phyloP scores from a whole-genome alignment of 2,797 vertebrate genomes.

The Threskiornis aethiopicus region DNA sequence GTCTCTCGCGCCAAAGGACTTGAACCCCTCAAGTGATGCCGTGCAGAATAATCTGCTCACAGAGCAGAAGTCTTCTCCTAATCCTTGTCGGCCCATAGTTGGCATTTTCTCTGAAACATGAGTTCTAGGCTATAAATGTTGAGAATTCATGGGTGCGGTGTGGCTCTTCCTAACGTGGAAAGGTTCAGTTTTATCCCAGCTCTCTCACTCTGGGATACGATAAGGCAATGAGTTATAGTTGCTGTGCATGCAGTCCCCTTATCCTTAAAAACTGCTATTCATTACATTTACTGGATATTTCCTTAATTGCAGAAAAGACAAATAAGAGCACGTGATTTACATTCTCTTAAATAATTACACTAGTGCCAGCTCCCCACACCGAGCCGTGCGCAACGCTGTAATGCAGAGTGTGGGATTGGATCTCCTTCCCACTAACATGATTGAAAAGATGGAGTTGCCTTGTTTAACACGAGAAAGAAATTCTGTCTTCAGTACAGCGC shows the following conservation, averaged over 20 bases:
- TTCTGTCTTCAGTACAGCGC: not conserved
- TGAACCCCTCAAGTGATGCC: not conserved
- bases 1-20: accelerated
- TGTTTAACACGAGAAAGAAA: not conserved
- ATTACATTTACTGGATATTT: not conserved
- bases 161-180: not conserved
- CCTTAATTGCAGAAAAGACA: not conserved
- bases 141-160: not conserved
- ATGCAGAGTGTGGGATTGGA: not conserved
- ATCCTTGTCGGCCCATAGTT: not conserved
- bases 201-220: not conserved
- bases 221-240: not conserved
- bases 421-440: not conserved
- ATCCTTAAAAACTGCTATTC: not conserved
- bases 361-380: not conserved
- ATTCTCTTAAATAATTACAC: not conserved
- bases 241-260: not conserved
- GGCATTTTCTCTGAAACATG: not conserved
- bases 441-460: not conserved
- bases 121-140: not conserved
- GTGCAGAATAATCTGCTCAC: not conserved
- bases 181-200: not conserved
- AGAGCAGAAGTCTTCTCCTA: not conserved
- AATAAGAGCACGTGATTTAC: not conserved
- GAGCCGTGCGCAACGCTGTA: not conserved